Evolutionary conservation across 2,113 vertebrate species (phyloP).

Genomic region (Mormyrus iriodes): DNA sequence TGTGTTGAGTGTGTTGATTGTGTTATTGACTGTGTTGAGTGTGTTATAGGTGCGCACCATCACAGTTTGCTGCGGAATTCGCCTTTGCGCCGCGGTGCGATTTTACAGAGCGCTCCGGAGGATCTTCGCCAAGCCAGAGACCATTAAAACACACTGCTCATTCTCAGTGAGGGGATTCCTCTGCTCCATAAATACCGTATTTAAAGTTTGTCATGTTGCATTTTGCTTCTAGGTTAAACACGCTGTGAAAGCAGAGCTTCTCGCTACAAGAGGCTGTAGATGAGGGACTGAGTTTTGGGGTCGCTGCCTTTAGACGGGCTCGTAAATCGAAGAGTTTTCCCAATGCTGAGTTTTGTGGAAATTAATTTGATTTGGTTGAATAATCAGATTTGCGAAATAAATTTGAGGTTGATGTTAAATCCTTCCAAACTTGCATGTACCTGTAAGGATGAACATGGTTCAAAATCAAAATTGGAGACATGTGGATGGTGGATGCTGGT

Average conservation of each 20-base stretch:
- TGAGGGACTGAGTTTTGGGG: not conserved
- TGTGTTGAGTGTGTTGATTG: constrained; percentile 8
- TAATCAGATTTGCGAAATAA: not conserved
- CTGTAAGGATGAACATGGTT: not conserved
- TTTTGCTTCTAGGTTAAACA: not conserved
- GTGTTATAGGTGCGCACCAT: constrained; percentile 28
- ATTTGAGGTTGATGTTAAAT: constrained; percentile 1
- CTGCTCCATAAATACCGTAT: not conserved
- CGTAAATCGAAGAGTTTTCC: not conserved
- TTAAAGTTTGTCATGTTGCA: not conserved
- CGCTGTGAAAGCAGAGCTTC: not conserved
- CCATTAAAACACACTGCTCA: not conserved
- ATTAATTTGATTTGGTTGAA: not conserved
- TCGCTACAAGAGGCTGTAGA: not conserved
- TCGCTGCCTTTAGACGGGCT: not conserved
- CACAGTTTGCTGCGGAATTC: constrained; percentile 37
- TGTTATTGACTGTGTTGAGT: not conserved
- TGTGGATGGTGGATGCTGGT: not conserved
- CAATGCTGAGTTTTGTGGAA: not conserved
- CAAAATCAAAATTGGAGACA: not conserved
- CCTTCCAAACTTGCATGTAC: not conserved
- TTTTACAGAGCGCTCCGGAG: not conserved
- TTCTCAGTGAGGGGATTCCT: not conserved
- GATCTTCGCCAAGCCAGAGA: not conserved
- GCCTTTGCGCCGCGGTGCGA: not conserved